Conservation (phyloP, 2,113 vertebrate genomes). For the Pterocles burchelli region DNA sequence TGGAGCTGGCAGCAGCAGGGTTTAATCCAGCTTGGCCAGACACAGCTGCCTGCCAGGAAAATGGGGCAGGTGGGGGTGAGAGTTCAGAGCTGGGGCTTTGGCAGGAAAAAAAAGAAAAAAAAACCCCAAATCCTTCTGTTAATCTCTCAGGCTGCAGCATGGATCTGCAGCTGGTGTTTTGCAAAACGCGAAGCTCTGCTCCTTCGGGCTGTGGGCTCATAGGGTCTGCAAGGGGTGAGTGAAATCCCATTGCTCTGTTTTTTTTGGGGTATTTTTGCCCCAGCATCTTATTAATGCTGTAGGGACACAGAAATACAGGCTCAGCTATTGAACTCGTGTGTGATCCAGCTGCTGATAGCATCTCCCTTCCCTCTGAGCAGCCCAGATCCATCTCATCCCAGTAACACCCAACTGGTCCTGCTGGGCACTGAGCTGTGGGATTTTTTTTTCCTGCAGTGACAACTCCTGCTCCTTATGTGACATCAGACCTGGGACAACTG, state of each 20-base stretch:
- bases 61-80: neutral
- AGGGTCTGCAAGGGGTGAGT: no score
- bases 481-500: accelerated
- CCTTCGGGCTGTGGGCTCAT: accelerated
- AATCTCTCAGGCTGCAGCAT: neutral
- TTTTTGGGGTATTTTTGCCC: neutral
- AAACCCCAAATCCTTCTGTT: neutral
- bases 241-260: neutral
- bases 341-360: accelerated
- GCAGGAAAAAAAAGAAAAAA: neutral
- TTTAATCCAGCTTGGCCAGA: neutral
- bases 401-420: accelerated
- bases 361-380: no score
- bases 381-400: no score
- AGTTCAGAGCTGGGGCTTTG: neutral
- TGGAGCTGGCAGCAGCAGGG: accelerated
- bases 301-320: neutral
- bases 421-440: neutral
- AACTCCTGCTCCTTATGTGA: accelerated
- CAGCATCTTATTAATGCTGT: neutral
- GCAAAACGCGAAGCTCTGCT: neutral
- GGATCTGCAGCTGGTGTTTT: accelerated
- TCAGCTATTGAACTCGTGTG: accelerated
- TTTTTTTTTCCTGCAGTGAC: neutral
- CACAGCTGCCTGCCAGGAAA: neutral